Conservation (phyloP, 2,888 invertebrate species). For the Craniophora ligustri region DNA sequence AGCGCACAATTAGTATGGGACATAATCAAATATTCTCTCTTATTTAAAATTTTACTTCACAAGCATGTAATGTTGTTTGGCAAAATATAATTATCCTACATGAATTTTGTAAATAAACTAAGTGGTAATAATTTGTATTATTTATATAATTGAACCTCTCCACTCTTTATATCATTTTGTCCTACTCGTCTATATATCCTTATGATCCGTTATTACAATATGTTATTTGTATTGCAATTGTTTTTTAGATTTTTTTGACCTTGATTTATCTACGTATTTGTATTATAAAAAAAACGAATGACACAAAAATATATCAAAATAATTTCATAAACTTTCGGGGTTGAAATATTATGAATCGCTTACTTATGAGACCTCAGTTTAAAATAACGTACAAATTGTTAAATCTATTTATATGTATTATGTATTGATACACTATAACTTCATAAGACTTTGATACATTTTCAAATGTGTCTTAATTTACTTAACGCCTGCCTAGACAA, state of each 20-base stretch:
- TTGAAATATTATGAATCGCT: constrained; percentile 57
- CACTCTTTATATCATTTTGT: not conserved
- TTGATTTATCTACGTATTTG: constrained; percentile 55
- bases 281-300: constrained; percentile 24
- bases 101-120: too few relatives aligned
- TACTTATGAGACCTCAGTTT: constrained; percentile 58
- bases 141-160: not conserved
- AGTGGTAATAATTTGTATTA: too few relatives aligned
- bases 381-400: constrained; percentile 71
- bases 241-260: constrained; percentile 22
- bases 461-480: constrained; percentile 74
- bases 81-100: too few relatives aligned
- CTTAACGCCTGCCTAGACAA: constrained; percentile 70
- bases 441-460: constrained; percentile 78
- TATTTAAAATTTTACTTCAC: too few relatives aligned
- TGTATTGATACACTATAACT: constrained; percentile 63
- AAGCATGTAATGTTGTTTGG: too few relatives aligned
- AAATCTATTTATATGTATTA: constrained; percentile 70
- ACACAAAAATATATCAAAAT: constrained; percentile 43
- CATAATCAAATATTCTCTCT: too few relatives aligned
- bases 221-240: constrained; percentile 26
- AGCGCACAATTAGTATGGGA: too few relatives aligned
- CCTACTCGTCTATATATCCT: constrained; percentile 23
- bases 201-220: constrained; percentile 19
- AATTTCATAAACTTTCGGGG: constrained; percentile 75